Base-by-base conservation (phyloP, 2,888 invertebrate species). In the Theodoxus fluviatilis region DNA sequence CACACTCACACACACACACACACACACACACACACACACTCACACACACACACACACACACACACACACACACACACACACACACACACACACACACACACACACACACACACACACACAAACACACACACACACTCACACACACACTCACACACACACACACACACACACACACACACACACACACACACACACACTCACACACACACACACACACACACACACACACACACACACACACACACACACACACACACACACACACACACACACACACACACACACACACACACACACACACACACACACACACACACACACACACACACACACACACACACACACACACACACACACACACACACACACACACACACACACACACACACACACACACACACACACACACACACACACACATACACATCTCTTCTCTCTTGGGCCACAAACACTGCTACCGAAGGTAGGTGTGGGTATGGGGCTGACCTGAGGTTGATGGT, bases 401-500 rank as follows among this genome's bases (percentile, higher is more conserved):
- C 49, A 7, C n/a, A 49, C 4, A 49, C 15, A 12, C 25, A 49
- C 6, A 49, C 49, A 49, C 49, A 49, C 49, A 49, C 49, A 49
- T 15, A 12, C 25, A 22, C 22, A 22, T 28, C 22, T n/a, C 61
- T 31, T 18, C 37, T 12, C 61, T 35, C 15, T 15, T 35, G 33
- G 18, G 18, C 33, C 35, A 28, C 37, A 18, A 15, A 33, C n/a
- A n/a, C n/a, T n/a, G n/a, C n/a, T n/a, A n/a, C n/a, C n/a, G n/a
- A n/a, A n/a, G n/a, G n/a, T n/a, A n/a, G n/a, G n/a, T n/a, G n/a
- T n/a, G n/a, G 31, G 33, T 9, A 67, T 1, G 1, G 1, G 1
- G 15, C 91, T 90, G 88, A 95, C 94, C 92, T 91, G 75, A 91
- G 90, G 86, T 96, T 96, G 15, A 96, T 90, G 0, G 97, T 95